Evolutionary conservation across 1,140 invertebrate species (phyloP).

Genomic region (Cyphomyrmex costatus): DNA sequence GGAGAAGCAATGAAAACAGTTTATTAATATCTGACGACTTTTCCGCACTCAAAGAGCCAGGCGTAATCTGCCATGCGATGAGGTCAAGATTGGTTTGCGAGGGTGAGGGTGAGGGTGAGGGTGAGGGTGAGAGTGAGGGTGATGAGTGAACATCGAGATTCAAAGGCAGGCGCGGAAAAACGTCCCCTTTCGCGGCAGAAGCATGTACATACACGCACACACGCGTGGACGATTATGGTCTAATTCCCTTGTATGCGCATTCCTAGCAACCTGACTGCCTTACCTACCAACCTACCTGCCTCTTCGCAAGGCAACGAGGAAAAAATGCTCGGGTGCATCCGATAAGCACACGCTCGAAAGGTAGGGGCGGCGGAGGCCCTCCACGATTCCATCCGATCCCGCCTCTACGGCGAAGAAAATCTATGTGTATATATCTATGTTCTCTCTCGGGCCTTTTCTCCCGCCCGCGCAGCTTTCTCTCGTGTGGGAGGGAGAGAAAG

Average conservation of each 20-base stretch:
- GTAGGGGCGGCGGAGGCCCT: slow-evolving; percentile 80
- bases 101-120: slow-evolving; percentile 17
- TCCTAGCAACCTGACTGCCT: slow-evolving; percentile 82
- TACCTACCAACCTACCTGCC: slow-evolving; percentile 85
- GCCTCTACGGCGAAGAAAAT: slow-evolving; percentile 38
- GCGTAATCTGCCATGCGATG: slow-evolving; percentile 46
- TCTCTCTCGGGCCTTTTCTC: slow-evolving; percentile 27
- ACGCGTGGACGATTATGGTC: slow-evolving; percentile 85
- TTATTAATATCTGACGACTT: slow-evolving; percentile 48
- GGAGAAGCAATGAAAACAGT: slow-evolving; percentile 26
- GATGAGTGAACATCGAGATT: slow-evolving; percentile 78
- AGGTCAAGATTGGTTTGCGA: slow-evolving; percentile 54
- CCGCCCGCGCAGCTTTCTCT: slow-evolving; percentile 41
- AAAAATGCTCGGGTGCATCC: slow-evolving; percentile 76
- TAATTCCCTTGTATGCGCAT: slow-evolving; percentile 85
- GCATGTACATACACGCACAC: slow-evolving; percentile 36
- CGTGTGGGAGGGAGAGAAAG: background rate
- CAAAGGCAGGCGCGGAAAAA: slow-evolving; percentile 72
- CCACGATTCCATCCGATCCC: slow-evolving; percentile 25
- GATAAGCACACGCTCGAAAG: slow-evolving; percentile 85
- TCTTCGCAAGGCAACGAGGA: slow-evolving; percentile 76
- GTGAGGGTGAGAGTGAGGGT: slow-evolving; percentile 45
- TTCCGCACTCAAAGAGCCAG: slow-evolving; percentile 50
- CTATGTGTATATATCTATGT: slow-evolving; percentile 5
- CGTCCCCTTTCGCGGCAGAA: slow-evolving; percentile 80